phyloP scores from a whole-genome alignment of 2,888 invertebrate species.

The Platycheirus rosarum region DNA sequence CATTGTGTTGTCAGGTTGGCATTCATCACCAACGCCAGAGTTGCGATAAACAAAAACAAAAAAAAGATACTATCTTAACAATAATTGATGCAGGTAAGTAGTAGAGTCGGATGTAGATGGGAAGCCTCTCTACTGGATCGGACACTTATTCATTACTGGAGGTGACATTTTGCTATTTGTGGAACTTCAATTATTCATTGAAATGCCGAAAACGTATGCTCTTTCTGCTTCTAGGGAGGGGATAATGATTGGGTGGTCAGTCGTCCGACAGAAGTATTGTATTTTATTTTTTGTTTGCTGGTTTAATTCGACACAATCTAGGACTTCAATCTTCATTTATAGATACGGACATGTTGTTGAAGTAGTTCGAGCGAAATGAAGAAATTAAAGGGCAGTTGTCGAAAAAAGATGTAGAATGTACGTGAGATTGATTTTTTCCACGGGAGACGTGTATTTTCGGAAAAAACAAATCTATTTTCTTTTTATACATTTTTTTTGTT shows the following conservation, averaged over 20 bases:
- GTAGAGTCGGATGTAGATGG: not conserved
- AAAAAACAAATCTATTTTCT: not conserved
- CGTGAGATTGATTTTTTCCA: not conserved
- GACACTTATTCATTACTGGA: constrained; percentile 54
- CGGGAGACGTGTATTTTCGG: not conserved
- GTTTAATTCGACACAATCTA: constrained; percentile 9
- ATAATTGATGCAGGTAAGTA: constrained; percentile 29
- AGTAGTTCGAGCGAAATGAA: not conserved
- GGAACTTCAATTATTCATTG: constrained; percentile 64
- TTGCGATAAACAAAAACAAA: constrained; percentile 23
- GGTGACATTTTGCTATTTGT: constrained; percentile 65
- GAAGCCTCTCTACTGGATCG: constrained; percentile 26
- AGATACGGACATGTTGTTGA: constrained; percentile 13
- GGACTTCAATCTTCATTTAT: constrained; percentile 16
- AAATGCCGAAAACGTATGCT: constrained; percentile 53
- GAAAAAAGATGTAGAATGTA: not conserved
- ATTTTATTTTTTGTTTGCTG: constrained; percentile 3
- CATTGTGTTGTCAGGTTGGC: constrained; percentile 43
- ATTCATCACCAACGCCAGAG: constrained; percentile 39
- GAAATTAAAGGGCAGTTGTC: constrained; percentile 10
- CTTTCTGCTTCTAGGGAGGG: constrained; percentile 15
- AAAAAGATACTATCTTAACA: constrained; percentile 26
- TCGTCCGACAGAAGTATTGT: constrained; percentile 9
- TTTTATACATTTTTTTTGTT: too few species aligned
- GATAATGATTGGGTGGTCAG: constrained; percentile 59